Base-by-base conservation (phyloP, 1,140 invertebrate genomes). In the Zaprionus camerounensis region DNA sequence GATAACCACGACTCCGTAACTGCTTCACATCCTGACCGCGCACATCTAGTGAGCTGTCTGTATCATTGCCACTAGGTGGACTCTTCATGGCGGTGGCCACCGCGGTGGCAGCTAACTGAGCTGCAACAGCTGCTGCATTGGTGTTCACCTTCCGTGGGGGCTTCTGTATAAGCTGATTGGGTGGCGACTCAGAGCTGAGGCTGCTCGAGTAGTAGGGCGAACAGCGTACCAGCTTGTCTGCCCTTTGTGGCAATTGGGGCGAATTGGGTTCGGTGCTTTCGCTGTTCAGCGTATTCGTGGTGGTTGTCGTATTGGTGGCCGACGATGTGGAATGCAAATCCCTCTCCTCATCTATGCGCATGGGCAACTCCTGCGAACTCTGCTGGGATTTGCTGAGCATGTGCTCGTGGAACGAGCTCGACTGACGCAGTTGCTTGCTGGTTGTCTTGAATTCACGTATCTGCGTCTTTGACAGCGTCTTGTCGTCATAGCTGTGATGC, bases 131-230 rank as follows among this genome's bases (percentile, higher is more conserved):
- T 5, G 94, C 93, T 93, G 58, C 69, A 90, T 92, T 93, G 93
- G 61, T 66, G 91, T 92, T 93, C 93, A 22, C 36, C 76, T 95
- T 95, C 75, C 94, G 94, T 0, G 94, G 94, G 7, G 94, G 94
- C 22, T 94, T 94, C 81, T 95, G 94, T 9, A 94, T 83, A 20
- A 94, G 91, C 78, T 95, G 94, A 78, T 95, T 94, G 1, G 95
- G 95, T 2, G 95, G 95, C 38, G 95, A 95, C 73, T 95, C 95
- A 0, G 95, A 95, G 83, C 95, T 95, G 20, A 96, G 92, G 78
- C 95, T 96, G 78, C 95, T 95, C 7, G 95, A 95, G 92, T 95
- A 95, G 80, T 96, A 95, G 3, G 95, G 95, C 2, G 95, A 95
- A 81, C 95, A 95, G 83, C 95, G 95, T 6, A 95, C 94, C 38